phyloP scores from a whole-genome alignment of 2,888 invertebrate species.

The Cacoxenus indagator region DNA sequence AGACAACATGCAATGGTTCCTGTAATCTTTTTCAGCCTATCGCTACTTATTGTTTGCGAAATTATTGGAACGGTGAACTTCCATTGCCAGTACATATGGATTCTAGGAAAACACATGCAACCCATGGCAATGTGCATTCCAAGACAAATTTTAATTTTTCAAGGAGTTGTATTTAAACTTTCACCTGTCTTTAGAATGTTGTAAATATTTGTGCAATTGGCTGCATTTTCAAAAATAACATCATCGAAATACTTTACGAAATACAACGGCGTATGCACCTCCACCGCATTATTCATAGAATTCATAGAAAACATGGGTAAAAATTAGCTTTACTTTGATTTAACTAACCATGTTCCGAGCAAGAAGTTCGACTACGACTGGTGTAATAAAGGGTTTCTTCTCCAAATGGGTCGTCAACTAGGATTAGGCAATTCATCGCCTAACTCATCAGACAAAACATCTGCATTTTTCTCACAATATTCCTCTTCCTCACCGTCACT shows the following conservation, averaged over 20 bases:
- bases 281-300: background rate
- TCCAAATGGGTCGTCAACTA: no score
- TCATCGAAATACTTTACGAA: background rate
- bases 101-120: background rate
- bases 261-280: background rate
- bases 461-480: no score
- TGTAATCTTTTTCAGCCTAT: background rate
- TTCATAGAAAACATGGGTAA: no score
- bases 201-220: background rate
- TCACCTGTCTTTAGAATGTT: background rate
- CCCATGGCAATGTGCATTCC: constrained; percentile 9
- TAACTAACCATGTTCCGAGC: no score
- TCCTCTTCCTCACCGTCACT: no score
- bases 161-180: background rate
- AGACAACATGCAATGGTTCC: background rate
- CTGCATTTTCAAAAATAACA: background rate
- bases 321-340: no score
- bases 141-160: background rate
- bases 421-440: no score
- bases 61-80: background rate
- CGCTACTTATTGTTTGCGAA: background rate
- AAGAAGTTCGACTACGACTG: no score
- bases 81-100: background rate
- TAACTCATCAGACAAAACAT: no score
- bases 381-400: no score